Evolutionary conservation across 2,888 invertebrate species (phyloP).

Genomic region (Noctua fimbriata): DNA sequence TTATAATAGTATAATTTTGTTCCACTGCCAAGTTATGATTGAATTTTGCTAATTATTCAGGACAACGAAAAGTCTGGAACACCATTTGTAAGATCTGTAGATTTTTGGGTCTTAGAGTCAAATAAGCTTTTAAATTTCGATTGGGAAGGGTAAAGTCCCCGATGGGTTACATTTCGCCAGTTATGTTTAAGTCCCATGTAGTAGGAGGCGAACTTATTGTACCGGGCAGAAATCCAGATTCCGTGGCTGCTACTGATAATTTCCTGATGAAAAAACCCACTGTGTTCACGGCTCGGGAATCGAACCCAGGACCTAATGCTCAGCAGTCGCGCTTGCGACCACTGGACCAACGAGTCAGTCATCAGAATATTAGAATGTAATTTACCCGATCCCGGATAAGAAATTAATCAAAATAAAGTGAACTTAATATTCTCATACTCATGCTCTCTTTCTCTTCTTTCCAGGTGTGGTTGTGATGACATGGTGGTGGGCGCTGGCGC

Average conservation of each 20-base stretch:
- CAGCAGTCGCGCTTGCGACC: not conserved
- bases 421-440: not conserved
- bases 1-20: slow-evolving; percentile 7
- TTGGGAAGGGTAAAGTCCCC: not conserved
- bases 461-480: slow-evolving; percentile 91
- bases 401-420: not conserved
- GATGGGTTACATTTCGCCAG: not conserved
- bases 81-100: not conserved
- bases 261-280: not conserved
- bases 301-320: not conserved
- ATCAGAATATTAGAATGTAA: not conserved
- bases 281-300: not conserved
- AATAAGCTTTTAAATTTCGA: not conserved
- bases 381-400: not conserved
- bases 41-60: not conserved
- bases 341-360: not conserved
- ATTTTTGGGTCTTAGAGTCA: not conserved
- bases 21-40: not conserved
- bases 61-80: not conserved
- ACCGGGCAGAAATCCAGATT: not conserved
- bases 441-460: slow-evolving; percentile 61
- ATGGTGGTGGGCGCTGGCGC: slow-evolving; percentile 90
- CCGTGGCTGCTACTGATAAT: not conserved
- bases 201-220: not conserved
- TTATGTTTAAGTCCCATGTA: not conserved